These are phyloP conservation scores for Trogon surrucura DNA, from an alignment of 2,113 vertebrate species.

Conservation along the genomic window DNA sequence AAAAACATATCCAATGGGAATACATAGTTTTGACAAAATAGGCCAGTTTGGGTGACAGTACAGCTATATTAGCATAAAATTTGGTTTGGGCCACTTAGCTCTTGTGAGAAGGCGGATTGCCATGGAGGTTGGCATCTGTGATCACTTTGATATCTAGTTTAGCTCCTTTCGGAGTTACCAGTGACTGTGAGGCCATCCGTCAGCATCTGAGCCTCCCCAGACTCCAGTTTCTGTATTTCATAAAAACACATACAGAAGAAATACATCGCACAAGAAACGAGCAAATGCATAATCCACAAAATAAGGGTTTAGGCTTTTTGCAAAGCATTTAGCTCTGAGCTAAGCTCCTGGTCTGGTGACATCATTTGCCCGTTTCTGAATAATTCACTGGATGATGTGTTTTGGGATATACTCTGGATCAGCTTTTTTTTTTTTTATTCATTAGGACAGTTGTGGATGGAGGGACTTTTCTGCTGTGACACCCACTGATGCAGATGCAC, in stretches of 20 bases:
- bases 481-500: background rate
- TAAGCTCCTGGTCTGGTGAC: background rate
- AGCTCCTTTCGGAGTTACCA: background rate
- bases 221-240: no score
- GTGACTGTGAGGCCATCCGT: background rate
- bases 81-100: background rate
- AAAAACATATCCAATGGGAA: background rate
- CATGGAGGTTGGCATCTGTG: background rate
- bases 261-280: background rate
- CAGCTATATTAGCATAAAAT: background rate
- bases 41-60: background rate
- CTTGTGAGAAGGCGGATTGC: background rate
- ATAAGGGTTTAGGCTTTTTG: background rate
- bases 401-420: background rate
- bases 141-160: background rate
- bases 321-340: background rate
- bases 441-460: background rate
- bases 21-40: background rate
- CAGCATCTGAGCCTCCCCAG: background rate
- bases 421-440: background rate
- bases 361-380: background rate
- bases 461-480: background rate
- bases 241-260: background rate
- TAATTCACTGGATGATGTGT: background rate
- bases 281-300: background rate